These are phyloP conservation scores for Drosophila arawakana DNA, from an alignment of 1,140 invertebrate genomes.

Conservation along the genomic window DNA sequence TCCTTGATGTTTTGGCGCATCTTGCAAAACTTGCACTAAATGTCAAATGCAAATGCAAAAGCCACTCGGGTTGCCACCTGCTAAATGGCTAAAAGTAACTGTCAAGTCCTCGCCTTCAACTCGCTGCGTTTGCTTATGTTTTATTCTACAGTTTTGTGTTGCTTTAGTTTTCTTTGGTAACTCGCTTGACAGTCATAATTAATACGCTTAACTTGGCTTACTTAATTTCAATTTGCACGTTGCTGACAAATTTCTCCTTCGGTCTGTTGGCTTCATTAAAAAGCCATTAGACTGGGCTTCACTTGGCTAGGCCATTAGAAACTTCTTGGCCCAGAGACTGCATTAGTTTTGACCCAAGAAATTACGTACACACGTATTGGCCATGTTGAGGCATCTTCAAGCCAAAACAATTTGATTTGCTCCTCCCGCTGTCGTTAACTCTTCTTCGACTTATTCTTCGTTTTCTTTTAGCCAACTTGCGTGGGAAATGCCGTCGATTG, in stretches of 20 bases:
- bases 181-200: conserved; percentile 70
- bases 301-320: conserved; percentile 40
- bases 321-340: conserved; percentile 44
- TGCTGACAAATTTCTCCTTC: conserved; percentile 59
- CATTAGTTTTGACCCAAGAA: conserved; percentile 43
- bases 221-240: conserved; percentile 66
- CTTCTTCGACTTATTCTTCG: background rate
- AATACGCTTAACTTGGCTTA: conserved; percentile 75
- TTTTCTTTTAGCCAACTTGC: conserved; percentile 51
- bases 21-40: conserved; percentile 56
- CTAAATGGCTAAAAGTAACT: conserved; percentile 44
- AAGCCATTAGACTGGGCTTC: conserved; percentile 65
- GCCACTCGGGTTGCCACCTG: conserved; percentile 60
- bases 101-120: conserved; percentile 41
- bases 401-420: conserved; percentile 16
- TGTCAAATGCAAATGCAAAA: conserved; percentile 79
- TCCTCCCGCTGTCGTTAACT: background rate
- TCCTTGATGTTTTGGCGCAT: conserved; percentile 49
- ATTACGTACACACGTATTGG: conserved; percentile 24
- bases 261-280: conserved; percentile 65
- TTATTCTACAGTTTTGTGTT: conserved; percentile 13
- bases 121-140: conserved; percentile 20
- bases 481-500: conserved; percentile 79
- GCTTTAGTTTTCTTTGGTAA: conserved; percentile 1
- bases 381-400: conserved; percentile 15